Evolutionary conservation across 2,888 invertebrate genomes (phyloP).

Genomic region (Eumerus sabulonum): DNA sequence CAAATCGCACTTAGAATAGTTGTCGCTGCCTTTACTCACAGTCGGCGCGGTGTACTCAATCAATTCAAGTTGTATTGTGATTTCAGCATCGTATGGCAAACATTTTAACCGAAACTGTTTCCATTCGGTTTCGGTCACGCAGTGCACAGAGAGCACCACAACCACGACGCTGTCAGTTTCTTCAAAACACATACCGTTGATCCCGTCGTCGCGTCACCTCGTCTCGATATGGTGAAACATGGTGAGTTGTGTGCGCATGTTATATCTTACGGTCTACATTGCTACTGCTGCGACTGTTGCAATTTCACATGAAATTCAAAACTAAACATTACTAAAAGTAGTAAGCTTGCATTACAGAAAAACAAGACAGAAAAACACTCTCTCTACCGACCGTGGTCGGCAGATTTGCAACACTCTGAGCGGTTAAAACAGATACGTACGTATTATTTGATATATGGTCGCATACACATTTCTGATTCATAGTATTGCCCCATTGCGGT

Average conservation of each 20-base stretch:
- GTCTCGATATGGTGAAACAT: slow-evolving; percentile 39
- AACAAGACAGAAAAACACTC: too few relatives aligned
- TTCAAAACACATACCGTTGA: slow-evolving; percentile 42
- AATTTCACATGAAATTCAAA: slow-evolving; percentile 65
- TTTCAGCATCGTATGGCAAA: slow-evolving; percentile 59
- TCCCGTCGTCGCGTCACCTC: too few relatives aligned
- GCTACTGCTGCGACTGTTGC: slow-evolving; percentile 23
- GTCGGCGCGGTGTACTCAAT: slow-evolving; percentile 45
- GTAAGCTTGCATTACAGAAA: too few relatives aligned
- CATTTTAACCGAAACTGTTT: slow-evolving; percentile 36
- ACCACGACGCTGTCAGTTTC: slow-evolving; percentile 13
- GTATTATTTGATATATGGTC: slow-evolving; percentile 23
- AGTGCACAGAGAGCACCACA: slow-evolving; percentile 2
- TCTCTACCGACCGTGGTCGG: too few relatives aligned
- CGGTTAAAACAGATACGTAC: slow-evolving; percentile 24
- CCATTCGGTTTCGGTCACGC: slow-evolving; percentile 22
- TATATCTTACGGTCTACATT: background rate
- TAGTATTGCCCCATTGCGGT: slow-evolving; percentile 21
- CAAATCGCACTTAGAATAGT: slow-evolving; percentile 33
- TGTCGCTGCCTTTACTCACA: slow-evolving; percentile 3
- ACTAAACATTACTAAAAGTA: slow-evolving; percentile 38
- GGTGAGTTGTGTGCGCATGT: slow-evolving; percentile 1
- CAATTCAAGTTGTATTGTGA: slow-evolving; percentile 60
- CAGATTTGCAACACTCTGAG: background rate
- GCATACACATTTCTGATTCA: background rate